Evolutionary conservation across 2,113 vertebrate species (phyloP).

Genomic region (Nannobrachium achirus): DNA sequence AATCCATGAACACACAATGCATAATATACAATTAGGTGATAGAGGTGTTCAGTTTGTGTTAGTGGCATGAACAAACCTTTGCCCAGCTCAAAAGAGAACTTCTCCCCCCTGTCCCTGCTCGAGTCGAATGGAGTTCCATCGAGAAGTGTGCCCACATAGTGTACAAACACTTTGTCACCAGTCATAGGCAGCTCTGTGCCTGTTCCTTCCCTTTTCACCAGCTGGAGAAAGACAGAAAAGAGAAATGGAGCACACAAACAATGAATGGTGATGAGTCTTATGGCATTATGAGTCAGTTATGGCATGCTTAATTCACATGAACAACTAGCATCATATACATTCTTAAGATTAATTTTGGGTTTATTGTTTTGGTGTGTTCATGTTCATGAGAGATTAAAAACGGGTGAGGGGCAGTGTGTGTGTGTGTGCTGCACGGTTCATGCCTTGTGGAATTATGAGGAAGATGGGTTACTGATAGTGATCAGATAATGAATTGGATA

Average conservation of each 20-base stretch:
- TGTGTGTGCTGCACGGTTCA: too few species aligned
- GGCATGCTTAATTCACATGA: too few species aligned
- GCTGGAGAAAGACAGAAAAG: conserved; percentile 70
- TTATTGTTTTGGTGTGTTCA: too few species aligned
- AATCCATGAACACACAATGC: conserved; percentile 1
- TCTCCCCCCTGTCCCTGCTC: conserved; percentile 90
- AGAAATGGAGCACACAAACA: background rate
- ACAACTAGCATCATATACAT: too few species aligned
- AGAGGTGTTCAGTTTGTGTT: background rate
- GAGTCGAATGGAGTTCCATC: conserved; percentile 96
- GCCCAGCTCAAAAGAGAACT: conserved; percentile 94
- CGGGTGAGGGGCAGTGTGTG: too few species aligned
- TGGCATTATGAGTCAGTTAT: too few species aligned
- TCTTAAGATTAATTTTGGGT: too few species aligned
- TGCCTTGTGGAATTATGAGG: conserved; percentile 23
- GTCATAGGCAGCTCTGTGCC: conserved; percentile 89
- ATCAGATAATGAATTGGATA: background rate
- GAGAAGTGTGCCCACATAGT: conserved; percentile 93
- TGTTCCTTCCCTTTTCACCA: conserved; percentile 90
- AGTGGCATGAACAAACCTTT: conserved; percentile 85
- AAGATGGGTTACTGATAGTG: background rate
- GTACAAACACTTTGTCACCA: conserved; percentile 94
- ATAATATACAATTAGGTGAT: background rate
- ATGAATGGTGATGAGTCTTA: too few species aligned
- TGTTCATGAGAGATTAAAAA: too few species aligned